These are phyloP conservation scores for Copidosoma floridanum DNA, from an alignment of 1,140 invertebrate species.

Conservation along the genomic window DNA sequence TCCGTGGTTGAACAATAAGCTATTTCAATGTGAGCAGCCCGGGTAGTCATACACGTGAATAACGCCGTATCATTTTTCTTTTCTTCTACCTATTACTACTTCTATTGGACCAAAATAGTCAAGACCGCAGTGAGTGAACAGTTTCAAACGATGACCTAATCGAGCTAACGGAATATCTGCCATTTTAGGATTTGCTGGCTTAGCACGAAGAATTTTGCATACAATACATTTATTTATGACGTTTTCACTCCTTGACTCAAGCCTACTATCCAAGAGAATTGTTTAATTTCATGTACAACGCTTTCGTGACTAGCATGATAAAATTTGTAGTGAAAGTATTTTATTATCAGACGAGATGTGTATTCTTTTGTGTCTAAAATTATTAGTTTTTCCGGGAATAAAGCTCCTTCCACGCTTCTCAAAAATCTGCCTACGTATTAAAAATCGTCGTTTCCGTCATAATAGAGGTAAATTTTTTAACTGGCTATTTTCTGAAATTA, in stretches of 20 bases:
- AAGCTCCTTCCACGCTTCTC: no score
- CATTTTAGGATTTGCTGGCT: neutral
- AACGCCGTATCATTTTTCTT: conserved; percentile 44
- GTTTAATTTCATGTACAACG: conserved; percentile 31
- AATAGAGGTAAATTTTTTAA: no score
- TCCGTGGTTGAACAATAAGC: conserved; percentile 16
- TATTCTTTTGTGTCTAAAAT: conserved; percentile 11
- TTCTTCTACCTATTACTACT: conserved; percentile 32
- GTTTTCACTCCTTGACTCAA: conserved; percentile 12
- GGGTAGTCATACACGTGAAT: conserved; percentile 44
- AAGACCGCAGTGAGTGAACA: conserved; percentile 37
- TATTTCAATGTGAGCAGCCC: conserved; percentile 54
- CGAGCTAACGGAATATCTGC: conserved; percentile 6
- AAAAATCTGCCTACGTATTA: no score
- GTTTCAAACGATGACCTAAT: conserved; percentile 16
- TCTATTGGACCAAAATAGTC: conserved; percentile 43
- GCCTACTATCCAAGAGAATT: conserved; percentile 31
- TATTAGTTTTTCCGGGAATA: no score
- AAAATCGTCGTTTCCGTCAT: no score
- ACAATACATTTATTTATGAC: neutral
- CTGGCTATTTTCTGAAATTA: no score
- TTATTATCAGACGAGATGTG: conserved; percentile 7
- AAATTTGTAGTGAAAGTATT: conserved; percentile 22
- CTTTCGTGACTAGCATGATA: conserved; percentile 28
- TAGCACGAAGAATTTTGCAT: neutral